Percentiles rank a stretch among this genome's conserved stretches.
Conservation (phyloP, 2,888 invertebrate species). For the Malthinus flaveolus region DNA sequence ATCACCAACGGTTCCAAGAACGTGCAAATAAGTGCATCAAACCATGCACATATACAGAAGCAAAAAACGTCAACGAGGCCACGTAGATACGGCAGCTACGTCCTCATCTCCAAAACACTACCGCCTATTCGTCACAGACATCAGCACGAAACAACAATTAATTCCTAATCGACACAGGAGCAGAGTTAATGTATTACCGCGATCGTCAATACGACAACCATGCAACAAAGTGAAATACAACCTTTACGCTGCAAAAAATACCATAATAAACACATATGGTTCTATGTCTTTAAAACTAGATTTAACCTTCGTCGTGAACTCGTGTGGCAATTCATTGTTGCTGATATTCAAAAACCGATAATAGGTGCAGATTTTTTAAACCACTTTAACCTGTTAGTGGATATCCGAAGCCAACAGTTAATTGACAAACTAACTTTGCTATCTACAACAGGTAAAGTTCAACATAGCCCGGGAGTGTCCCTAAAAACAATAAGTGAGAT, state of each 20-base stretch:
- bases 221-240: not conserved
- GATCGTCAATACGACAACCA: not conserved
- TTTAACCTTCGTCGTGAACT: not conserved
- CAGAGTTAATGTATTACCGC: not conserved
- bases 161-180: conserved; percentile 9
- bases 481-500: too few species aligned
- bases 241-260: not conserved
- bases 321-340: not conserved
- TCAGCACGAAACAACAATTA: not conserved
- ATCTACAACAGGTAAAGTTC: too few species aligned
- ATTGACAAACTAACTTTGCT: not conserved
- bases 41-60: conserved; percentile 3
- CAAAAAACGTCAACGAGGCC: not conserved
- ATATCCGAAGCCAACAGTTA: conserved; percentile 2
- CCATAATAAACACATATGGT: not conserved
- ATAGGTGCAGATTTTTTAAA: conserved; percentile 7
- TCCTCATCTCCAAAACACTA: not conserved
- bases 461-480: too few species aligned
- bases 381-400: not conserved
- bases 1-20: conserved; percentile 2
- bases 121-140: conserved; percentile 4
- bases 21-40: not conserved
- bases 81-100: not conserved
- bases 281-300: not conserved
- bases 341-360: conserved; percentile 3